phyloP scores from a whole-genome alignment of 2,888 invertebrate genomes.

The Eilema sororculum region DNA sequence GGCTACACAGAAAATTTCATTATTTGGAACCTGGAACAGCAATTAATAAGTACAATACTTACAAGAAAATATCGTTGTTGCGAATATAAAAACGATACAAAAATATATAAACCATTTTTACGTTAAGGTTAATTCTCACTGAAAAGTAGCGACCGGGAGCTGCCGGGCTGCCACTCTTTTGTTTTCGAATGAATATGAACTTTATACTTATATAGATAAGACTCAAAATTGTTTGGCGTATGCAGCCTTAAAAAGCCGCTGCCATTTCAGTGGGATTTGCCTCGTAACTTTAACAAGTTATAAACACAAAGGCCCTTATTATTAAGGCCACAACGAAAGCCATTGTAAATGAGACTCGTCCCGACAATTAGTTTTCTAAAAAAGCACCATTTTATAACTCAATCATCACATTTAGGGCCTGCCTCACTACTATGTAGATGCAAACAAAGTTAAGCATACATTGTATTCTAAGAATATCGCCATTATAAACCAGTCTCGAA shows the following conservation, averaged over 20 bases:
- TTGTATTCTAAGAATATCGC: not conserved
- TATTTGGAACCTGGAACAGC: constrained; percentile 23
- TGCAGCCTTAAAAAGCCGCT: too few relatives aligned
- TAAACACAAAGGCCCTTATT: constrained; percentile 43
- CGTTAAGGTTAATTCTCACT: not conserved
- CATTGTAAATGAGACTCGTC: constrained; percentile 36
- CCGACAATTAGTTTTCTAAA: constrained; percentile 33
- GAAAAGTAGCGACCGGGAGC: too few relatives aligned
- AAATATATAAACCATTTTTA: constrained; percentile 37
- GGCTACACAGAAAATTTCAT: constrained; percentile 37
- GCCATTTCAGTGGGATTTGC: not conserved
- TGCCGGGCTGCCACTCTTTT: too few relatives aligned
- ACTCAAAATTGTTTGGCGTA: too few relatives aligned
- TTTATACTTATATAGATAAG: too few relatives aligned
- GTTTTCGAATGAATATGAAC: too few relatives aligned
- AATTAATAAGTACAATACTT: constrained; percentile 17
- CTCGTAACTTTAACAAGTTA: constrained; percentile 9
- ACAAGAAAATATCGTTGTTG: constrained; percentile 24
- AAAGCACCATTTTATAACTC: constrained; percentile 53
- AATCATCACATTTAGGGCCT: constrained; percentile 34
- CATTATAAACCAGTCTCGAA: not conserved
- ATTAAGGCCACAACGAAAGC: constrained; percentile 41
- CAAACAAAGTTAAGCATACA: not conserved
- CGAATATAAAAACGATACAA: constrained; percentile 34
- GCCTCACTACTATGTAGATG: constrained; percentile 36